Percentiles rank a stretch among this genome's conserved stretches.
These are phyloP conservation scores for Hexactinellida sp. DNA, from an alignment of 37 sponge, comb jelly and placozoan species.

Conservation along the genomic window DNA sequence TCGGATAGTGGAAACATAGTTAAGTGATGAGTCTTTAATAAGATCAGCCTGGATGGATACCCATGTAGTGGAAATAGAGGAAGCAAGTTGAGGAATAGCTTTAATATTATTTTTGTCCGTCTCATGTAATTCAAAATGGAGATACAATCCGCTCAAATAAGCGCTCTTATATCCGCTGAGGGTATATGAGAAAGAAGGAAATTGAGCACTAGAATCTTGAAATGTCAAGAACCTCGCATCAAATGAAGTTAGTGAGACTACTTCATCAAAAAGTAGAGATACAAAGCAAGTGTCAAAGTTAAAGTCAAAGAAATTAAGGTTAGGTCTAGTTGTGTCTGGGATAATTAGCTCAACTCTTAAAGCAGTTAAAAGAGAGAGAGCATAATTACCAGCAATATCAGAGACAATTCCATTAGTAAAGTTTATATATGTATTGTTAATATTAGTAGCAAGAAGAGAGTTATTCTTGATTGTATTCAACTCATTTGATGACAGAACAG, in stretches of 20 bases:
- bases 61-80: neutral
- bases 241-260: constrained; percentile 44
- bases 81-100: neutral
- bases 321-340: constrained; percentile 47
- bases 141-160: neutral
- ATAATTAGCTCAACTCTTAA: constrained; percentile 29
- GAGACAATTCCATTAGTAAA: constrained; percentile 24
- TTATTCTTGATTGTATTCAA: constrained; percentile 51
- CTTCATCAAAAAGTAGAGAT: constrained; percentile 47
- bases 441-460: constrained; percentile 32
- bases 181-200: neutral
- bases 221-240: constrained; percentile 38
- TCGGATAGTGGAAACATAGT: neutral
- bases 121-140: neutral
- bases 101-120: neutral
- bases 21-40: neutral
- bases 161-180: neutral
- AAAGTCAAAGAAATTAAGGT: constrained; percentile 40
- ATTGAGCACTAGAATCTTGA: constrained; percentile 25
- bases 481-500: constrained; percentile 34
- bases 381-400: constrained; percentile 47
- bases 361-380: constrained; percentile 22
- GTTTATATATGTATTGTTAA: constrained; percentile 38
- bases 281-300: constrained; percentile 46
- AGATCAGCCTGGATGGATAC: neutral